Percentiles rank a stretch among this genome's conserved stretches.
These are phyloP conservation scores for Ctena decussata DNA, from an alignment of 2,888 invertebrate species.

Conservation along the genomic window DNA sequence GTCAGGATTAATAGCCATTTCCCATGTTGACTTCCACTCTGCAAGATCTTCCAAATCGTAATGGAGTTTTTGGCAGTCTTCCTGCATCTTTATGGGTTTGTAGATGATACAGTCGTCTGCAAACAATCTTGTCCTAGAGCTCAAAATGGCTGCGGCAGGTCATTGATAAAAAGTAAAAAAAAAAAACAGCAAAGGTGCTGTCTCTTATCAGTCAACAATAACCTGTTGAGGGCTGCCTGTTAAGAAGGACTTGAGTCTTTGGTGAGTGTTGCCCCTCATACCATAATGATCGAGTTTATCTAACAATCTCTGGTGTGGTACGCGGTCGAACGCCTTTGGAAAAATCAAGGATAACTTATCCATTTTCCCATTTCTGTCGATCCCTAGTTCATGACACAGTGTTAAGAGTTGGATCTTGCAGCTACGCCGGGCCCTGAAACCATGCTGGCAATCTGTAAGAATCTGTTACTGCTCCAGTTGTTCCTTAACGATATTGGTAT, in stretches of 20 bases:
- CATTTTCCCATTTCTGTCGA: no score
- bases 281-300: neutral
- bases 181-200: neutral
- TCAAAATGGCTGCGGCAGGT: neutral
- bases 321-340: no score
- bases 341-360: no score
- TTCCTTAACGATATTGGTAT: no score
- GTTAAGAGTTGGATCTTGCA: no score
- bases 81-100: neutral
- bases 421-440: no score
- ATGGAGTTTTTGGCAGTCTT: neutral
- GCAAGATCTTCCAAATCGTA: neutral
- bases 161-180: neutral
- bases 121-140: neutral
- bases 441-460: no score
- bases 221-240: neutral
- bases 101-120: neutral
- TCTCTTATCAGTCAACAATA: neutral
- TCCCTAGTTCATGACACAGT: no score
- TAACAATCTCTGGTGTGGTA: no score
- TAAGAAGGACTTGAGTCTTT: neutral
- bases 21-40: neutral
- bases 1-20: neutral
- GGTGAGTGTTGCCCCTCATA: neutral
- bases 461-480: no score